Percentiles rank a stretch among this genome's conserved stretches.
phyloP scores from a whole-genome alignment of 2,888 invertebrate species.

The Zonitis immaculata region DNA sequence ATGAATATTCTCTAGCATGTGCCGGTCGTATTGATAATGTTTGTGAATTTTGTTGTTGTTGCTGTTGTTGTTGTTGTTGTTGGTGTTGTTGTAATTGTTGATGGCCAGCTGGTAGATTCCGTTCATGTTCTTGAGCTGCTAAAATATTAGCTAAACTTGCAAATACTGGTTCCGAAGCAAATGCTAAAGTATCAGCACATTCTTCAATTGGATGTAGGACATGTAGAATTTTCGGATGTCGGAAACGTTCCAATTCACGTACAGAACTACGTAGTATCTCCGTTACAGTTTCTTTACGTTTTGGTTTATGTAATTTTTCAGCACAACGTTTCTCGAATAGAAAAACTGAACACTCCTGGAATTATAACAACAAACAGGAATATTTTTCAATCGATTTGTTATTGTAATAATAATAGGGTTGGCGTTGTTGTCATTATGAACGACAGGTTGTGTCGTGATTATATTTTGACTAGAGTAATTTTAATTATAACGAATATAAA shows the following conservation, averaged over 20 bases:
- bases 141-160: conserved; percentile 87
- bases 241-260: conserved; percentile 71
- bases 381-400: conserved; percentile 5
- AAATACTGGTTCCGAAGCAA: conserved; percentile 88
- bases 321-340: conserved; percentile 89
- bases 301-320: conserved; percentile 88
- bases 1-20: conserved; percentile 75
- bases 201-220: conserved; percentile 73
- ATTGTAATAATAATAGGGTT: too few species aligned
- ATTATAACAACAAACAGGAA: background rate
- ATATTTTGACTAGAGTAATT: background rate
- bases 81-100: too few species aligned
- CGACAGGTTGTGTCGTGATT: background rate
- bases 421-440: background rate
- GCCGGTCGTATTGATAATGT: conserved; percentile 53
- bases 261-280: conserved; percentile 80
- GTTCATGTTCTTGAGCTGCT: conserved; percentile 65
- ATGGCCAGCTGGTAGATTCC: conserved; percentile 49
- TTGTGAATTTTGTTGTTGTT: conserved; percentile 33
- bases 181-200: conserved; percentile 82
- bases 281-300: conserved; percentile 86
- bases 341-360: conserved; percentile 89
- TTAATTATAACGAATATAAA: background rate
- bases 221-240: conserved; percentile 77
- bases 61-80: conserved; percentile 36